Base-by-base conservation (phyloP, 2,113 vertebrate genomes). In the Cyprinus carpio region DNA sequence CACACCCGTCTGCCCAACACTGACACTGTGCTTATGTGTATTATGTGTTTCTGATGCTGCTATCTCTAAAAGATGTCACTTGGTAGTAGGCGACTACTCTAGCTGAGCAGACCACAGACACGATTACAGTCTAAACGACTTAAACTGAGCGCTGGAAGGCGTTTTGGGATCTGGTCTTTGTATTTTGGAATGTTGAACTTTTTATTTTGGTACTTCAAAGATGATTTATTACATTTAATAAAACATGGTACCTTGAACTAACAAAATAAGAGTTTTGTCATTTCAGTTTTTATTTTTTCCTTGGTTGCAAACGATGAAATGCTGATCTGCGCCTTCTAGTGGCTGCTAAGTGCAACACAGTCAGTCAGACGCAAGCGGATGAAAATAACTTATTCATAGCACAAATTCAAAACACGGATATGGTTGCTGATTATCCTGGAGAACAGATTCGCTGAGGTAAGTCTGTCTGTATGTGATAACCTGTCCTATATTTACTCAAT, bases 151-250 rank as follows among this genome's bases (percentile, higher is more conserved):
- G 49, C 65, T 37, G 49, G 12, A 31, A 64, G 71, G 80, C 23
- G 78, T 69, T 89, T 87, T 85, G 89, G 93, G 89, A 89, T 87
- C 88, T 85, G 80, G 85, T 90, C 88, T 91, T 93, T 93, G 92
- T 94, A 94, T 94, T 94, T 93, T 93, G 92, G 93, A 94, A 93
- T 94, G 92, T 93, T 90, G 84, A 93, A 91, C 91, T 93, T 93
- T 94, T 94, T 94, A 94, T 94, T 95, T 94, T 94, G 93, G 89
- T 94, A 94, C 93, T 91, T 86, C 89, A 85, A 92, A 92, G 90
- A 90, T 84, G 62, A 94, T 93, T 93, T 93, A 93, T 91, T 91
- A 92, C 90, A 92, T 90, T 93, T 90, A 95, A 95, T 94, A 95
- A 95, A 95, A 94, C 92, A 91, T 91, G 93, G 89, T 91, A 92